Base-by-base conservation (phyloP, 2,888 invertebrate species). In the Nasonia oneida region DNA sequence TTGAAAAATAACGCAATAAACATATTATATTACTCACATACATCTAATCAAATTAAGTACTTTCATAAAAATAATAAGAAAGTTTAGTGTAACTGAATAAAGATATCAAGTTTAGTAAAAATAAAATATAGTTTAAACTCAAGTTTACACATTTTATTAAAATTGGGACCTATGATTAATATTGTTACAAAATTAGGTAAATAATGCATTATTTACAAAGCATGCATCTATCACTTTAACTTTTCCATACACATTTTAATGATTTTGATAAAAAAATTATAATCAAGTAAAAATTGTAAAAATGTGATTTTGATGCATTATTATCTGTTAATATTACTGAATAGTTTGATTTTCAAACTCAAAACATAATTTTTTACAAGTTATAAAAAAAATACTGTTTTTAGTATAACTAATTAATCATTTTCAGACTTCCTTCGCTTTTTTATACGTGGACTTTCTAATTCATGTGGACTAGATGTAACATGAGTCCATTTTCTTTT, bases 361-460 rank as follows among this genome's bases (percentile, higher is more conserved):
- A n/a, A 47, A 18, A 15, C 64, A 15, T 74, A 14, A 15, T 33
- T 8, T 76, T 37, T 23, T 1, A 47, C 23, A 64, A 57, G 53
- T 50, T 23, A 73, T 4, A n/a, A 37, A 53, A 0, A 50, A 53
- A 53, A 53, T 23, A 2, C 15, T 70, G 18, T 75, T 79, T 5
- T 18, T 81, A 4, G 14, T 33, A 82, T n/a, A 84, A 73, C 29
- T 14, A 67, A 77, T 84, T 90, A 92, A 87, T 93, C 93, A 85
- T 93, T 93, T 78, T 93, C 93, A 5, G 92, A 91, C 90, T 93
- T 93, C 89, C 93, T 91, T 50, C 91, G 90, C 86, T 93, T 93
- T 81, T 93, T 93, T 12, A 90, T 90, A 14, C 93, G 90, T 6
- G 91, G 89, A 88, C 89, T 92, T 4, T 93, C 93, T 5, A 90